Base-by-base conservation (phyloP, 2,888 invertebrate genomes). In the Rugalucina vietnamica region DNA sequence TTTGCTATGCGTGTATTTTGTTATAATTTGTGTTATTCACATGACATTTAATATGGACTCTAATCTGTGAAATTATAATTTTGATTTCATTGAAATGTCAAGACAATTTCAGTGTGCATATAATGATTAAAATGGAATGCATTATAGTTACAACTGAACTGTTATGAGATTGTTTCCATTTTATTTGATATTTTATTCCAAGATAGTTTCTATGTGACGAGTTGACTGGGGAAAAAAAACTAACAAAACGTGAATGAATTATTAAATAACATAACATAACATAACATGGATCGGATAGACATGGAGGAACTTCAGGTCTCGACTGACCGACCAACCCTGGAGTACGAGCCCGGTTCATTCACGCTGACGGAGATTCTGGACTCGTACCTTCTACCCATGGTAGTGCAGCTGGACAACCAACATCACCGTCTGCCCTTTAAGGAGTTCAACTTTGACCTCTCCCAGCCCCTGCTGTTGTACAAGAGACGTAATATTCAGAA, bases 401-500 rank as follows among this genome's bases (percentile, higher is more conserved):
- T 92, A 24, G 91, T 91, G 8, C 88, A 89, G 65, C 88, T 89
- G 49, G 90, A 90, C 81, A 74, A 71, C 18, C 80, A 72, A 1
- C 75, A 82, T 18, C 86, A 87, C 18, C 87, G 89, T 3, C 72
- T 86, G 37, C 85, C 89, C 54, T 87, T 87, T 36, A 80, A 82
- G 27, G 85, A 85, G 14, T 85, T 85, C 29, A 89, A 90, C 76
- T 91, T 92, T 73, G 92, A 93, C 79, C 83, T 92, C 14, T 81
- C 89, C 10, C 91, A 92, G 73, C 92, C 92, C 0, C 81, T 93
- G 43, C 57, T 93, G 76, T 82, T 93, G 57, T 91, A 89, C 86
- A 89, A 88, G 39, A 90, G 87, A 60, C 81, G 92, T 34, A 88
- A 89, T 24, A 91, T 91, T 37, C 88, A 90, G 72, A 93, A 93